Evolutionary conservation across 2,888 invertebrate species (phyloP).

Genomic region (Osmoderma eremita): DNA sequence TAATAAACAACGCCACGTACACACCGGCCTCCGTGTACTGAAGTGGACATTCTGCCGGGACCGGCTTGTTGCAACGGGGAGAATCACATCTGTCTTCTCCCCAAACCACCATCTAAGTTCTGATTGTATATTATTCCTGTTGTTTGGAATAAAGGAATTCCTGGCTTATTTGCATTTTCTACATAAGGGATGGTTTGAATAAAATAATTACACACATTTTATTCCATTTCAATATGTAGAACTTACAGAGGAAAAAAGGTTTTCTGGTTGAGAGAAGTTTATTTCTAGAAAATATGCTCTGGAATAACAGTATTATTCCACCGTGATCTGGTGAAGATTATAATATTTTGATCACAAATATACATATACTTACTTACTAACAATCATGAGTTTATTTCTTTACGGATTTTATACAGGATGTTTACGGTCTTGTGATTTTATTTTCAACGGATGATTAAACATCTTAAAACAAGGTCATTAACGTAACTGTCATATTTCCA

Average conservation of each 20-base stretch:
- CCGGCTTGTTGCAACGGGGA: conserved; percentile 8
- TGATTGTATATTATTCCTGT: conserved; percentile 23
- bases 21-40: background rate
- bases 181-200: too few relatives aligned
- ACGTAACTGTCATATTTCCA: too few relatives aligned
- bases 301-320: background rate
- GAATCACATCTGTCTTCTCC: too few relatives aligned
- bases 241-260: background rate
- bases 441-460: too few relatives aligned
- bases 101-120: background rate
- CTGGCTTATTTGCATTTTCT: background rate
- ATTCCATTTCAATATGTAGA: background rate
- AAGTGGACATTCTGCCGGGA: conserved; percentile 20
- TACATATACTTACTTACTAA: too few relatives aligned
- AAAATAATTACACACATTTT: too few relatives aligned
- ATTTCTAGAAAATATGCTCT: background rate
- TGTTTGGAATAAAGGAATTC: conserved; percentile 5
- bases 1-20: conserved; percentile 39
- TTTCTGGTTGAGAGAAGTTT: background rate
- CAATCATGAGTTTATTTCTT: too few relatives aligned
- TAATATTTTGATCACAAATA: too few relatives aligned
- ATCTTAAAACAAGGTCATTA: too few relatives aligned
- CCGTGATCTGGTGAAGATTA: too few relatives aligned
- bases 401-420: too few relatives aligned
- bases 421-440: too few relatives aligned